A percentile compares a stretch with the other conserved stretches of the same genome.
Evolutionary conservation across 2,797 vertebrate species (phyloP).

Genomic region (Lateolabrax maculatus): DNA sequence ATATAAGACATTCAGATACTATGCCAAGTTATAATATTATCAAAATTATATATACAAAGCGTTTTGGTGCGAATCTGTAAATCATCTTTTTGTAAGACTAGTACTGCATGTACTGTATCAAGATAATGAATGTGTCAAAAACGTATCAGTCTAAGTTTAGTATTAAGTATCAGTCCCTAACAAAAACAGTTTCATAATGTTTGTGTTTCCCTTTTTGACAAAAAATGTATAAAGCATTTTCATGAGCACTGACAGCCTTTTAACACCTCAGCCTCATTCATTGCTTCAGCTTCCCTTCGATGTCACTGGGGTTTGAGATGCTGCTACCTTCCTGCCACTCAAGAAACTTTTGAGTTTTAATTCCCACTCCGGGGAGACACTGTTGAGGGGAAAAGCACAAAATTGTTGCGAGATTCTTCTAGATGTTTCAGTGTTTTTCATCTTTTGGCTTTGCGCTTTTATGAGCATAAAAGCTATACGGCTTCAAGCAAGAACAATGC

Average conservation of each 20-base stretch:
- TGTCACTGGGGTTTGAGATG: constrained; percentile 22
- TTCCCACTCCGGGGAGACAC: constrained; percentile 57
- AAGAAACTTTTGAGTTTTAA: constrained; percentile 56
- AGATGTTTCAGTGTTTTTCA: constrained; percentile 35
- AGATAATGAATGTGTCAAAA: constrained; percentile 39
- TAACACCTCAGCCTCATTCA: background rate
- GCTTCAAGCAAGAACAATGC: constrained; percentile 51
- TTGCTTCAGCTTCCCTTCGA: constrained; percentile 6
- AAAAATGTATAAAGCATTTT: background rate
- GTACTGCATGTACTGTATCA: background rate
- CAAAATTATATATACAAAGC: background rate
- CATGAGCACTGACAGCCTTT: constrained; percentile 8
- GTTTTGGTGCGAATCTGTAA: background rate
- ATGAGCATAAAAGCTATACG: constrained; percentile 39
- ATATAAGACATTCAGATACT: background rate
- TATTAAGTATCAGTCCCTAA: background rate
- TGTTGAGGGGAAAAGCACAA: constrained; percentile 47
- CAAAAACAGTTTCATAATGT: constrained; percentile 18
- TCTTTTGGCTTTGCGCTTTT: constrained; percentile 46
- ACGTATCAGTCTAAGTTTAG: constrained; percentile 8
- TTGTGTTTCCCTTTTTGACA: constrained; percentile 9
- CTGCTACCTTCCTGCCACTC: constrained; percentile 54
- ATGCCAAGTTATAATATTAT: too few species aligned
- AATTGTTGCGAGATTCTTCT: constrained; percentile 48
- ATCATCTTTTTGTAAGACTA: background rate